Percentiles rank a stretch among this genome's conserved stretches.
Evolutionary conservation across 2,113 vertebrate genomes (phyloP).

Genomic region (Anarhynchus alexandrinus): DNA sequence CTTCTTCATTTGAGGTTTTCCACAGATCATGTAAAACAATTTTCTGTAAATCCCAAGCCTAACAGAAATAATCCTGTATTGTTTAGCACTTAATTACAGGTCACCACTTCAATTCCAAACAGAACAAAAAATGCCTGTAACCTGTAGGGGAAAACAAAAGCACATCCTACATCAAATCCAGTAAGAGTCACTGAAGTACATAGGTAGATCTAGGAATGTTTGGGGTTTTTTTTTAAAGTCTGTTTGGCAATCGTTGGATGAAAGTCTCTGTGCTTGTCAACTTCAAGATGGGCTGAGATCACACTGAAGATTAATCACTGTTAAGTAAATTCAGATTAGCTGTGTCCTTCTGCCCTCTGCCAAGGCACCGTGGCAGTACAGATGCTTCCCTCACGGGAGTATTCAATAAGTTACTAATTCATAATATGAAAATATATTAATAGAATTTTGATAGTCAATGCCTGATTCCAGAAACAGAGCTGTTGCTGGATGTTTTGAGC

Average conservation of each 20-base stretch:
- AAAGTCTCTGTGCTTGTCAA: background rate
- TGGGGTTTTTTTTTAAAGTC: background rate
- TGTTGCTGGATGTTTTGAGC: background rate
- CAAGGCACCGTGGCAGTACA: background rate
- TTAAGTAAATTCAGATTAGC: background rate
- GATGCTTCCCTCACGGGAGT: background rate
- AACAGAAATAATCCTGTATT: background rate
- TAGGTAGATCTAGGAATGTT: background rate
- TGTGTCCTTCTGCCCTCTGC: background rate
- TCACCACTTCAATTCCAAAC: background rate
- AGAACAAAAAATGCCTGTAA: background rate
- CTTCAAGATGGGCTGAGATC: background rate
- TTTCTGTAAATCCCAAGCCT: background rate
- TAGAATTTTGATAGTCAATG: background rate
- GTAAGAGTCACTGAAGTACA: background rate
- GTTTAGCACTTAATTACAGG: background rate
- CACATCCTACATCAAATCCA: background rate
- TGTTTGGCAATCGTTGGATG: background rate
- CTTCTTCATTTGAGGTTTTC: conserved; percentile 37
- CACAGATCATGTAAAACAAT: background rate
- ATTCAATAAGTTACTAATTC: background rate
- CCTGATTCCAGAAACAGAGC: background rate
- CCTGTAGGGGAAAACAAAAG: background rate
- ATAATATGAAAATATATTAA: background rate
- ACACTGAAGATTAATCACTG: background rate